Evolutionary conservation across 2,888 invertebrate genomes (phyloP).

Genomic region (Philaethria dido): DNA sequence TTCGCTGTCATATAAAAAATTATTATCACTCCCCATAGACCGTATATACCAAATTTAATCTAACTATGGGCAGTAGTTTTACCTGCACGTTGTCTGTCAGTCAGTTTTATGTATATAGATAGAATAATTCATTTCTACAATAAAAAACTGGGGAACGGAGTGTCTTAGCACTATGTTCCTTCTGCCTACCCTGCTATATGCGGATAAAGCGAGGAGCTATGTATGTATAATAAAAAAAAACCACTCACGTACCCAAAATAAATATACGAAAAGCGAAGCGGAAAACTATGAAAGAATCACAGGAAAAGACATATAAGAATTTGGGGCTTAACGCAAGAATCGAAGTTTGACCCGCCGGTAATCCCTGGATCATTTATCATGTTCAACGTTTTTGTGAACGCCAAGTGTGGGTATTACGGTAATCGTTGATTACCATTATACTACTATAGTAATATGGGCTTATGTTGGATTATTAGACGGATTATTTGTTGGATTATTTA

Average conservation of each 20-base stretch:
- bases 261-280: constrained; percentile 3
- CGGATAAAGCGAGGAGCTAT: no score
- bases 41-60: no score
- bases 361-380: constrained; percentile 51
- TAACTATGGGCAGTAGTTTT: no score
- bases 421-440: constrained; percentile 24
- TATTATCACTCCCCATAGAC: no score
- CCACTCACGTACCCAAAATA: constrained; percentile 5
- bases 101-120: no score
- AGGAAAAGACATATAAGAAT: constrained; percentile 43
- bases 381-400: constrained; percentile 41
- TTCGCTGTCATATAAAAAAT: no score
- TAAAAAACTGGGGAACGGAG: no score
- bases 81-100: no score
- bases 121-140: no score
- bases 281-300: constrained; percentile 22
- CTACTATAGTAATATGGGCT: neutral
- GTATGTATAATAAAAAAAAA: constrained; percentile 11
- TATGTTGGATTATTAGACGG: neutral
- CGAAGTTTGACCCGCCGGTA: constrained; percentile 52
- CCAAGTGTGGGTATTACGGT: constrained; percentile 29
- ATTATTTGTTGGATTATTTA: no score
- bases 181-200: no score
- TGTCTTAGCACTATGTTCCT: no score
- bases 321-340: constrained; percentile 51